Conservation (phyloP, 2,888 invertebrate genomes). For the Brenthis hecate region DNA sequence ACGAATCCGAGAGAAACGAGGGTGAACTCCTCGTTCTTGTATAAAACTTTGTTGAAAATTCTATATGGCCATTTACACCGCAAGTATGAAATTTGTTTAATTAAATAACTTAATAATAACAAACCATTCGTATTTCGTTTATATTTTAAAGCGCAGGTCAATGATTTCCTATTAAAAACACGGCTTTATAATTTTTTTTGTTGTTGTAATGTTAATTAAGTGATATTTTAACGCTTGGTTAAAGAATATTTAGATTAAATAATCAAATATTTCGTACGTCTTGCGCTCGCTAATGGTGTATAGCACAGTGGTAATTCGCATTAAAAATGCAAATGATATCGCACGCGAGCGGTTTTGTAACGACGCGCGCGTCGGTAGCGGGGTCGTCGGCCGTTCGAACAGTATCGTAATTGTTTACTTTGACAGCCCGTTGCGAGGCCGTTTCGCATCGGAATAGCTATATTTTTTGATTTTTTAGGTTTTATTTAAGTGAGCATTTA, state of each 20-base stretch:
- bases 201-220: not conserved
- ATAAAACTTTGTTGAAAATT: too few relatives aligned
- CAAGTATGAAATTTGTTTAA: too few relatives aligned
- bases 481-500: not conserved
- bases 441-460: constrained; percentile 36
- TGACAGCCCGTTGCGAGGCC: constrained; percentile 33
- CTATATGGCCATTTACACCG: too few relatives aligned
- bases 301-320: constrained; percentile 10
- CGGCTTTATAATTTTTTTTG: not conserved
- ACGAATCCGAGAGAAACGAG: too few relatives aligned
- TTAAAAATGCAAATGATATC: constrained; percentile 50
- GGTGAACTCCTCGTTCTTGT: too few relatives aligned
- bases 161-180: too few relatives aligned
- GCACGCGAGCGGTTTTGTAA: constrained; percentile 31
- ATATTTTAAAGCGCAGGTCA: too few relatives aligned
- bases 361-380: constrained; percentile 36
- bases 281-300: constrained; percentile 5
- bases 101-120: too few relatives aligned
- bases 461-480: not conserved
- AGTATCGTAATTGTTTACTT: constrained; percentile 76
- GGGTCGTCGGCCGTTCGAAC: constrained; percentile 62
- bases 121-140: too few relatives aligned
- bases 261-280: constrained; percentile 6
- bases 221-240: constrained; percentile 3
- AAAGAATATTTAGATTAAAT: not conserved